phyloP scores from a whole-genome alignment of 2,113 vertebrate species.

The Gobio gobio region DNA sequence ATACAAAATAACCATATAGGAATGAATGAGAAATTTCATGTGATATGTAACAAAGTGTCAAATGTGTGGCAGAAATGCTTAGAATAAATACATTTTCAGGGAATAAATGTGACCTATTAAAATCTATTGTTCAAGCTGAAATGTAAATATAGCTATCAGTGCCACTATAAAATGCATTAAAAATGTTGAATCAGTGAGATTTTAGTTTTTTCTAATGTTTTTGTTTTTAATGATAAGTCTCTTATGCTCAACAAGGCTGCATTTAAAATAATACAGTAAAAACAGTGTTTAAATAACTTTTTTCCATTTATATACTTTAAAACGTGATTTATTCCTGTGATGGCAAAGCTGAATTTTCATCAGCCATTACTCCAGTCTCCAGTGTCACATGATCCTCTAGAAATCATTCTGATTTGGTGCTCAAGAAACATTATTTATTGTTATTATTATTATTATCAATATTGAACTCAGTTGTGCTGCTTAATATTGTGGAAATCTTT shows the following conservation, averaged over 20 bases:
- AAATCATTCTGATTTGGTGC: not conserved
- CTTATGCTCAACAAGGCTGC: too few relatives aligned
- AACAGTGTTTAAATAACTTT: not conserved
- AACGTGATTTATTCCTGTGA: not conserved
- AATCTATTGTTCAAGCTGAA: not conserved
- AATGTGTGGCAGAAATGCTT: not conserved
- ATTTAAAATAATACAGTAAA: not conserved
- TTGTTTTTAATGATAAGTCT: too few relatives aligned
- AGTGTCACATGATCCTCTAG: not conserved
- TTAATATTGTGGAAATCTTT: not conserved
- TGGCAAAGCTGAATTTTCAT: not conserved
- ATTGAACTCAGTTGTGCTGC: not conserved
- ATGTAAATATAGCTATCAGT: not conserved
- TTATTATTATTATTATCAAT: not conserved
- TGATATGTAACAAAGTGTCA: not conserved
- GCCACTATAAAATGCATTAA: not conserved
- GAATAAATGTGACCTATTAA: not conserved
- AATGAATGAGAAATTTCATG: not conserved
- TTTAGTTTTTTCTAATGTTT: too few relatives aligned
- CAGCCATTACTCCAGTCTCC: not conserved
- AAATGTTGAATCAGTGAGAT: too few relatives aligned
- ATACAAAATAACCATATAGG: slow-evolving; percentile 30
- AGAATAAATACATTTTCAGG: not conserved
- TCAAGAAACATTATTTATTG: not conserved
- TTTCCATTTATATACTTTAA: not conserved